Conservation (phyloP, 2,113 vertebrate genomes). For the Neogobius melanostomus region DNA sequence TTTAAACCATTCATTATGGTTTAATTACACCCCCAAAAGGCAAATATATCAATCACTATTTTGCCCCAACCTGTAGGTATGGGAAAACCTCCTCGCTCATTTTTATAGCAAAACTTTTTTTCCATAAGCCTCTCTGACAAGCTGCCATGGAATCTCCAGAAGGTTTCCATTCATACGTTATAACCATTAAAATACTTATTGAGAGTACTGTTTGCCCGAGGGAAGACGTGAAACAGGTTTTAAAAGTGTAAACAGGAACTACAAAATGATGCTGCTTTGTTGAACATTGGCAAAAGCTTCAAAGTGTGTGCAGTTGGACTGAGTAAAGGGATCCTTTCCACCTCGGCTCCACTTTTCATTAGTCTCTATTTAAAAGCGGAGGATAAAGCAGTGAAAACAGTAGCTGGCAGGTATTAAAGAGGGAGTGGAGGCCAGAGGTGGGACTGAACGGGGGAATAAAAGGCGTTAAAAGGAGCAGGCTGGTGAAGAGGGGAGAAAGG, state of each 20-base stretch:
- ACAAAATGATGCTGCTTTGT: conserved; percentile 4
- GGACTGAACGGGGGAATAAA: conserved; percentile 37
- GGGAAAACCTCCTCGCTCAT: conserved; percentile 8
- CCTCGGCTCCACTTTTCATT: conserved; percentile 43
- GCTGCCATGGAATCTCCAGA: conserved; percentile 33
- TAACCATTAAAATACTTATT: conserved; percentile 32
- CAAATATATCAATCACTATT: background rate
- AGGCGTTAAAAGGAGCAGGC: conserved; percentile 44
- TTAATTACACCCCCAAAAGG: background rate
- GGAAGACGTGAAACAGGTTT: conserved; percentile 16
- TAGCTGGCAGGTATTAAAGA: conserved; percentile 26
- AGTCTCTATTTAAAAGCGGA: conserved; percentile 27
- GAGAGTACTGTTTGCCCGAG: conserved; percentile 19
- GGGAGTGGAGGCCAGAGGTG: conserved; percentile 23
- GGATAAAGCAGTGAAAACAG: conserved; percentile 35
- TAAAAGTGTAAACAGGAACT: conserved; percentile 31
- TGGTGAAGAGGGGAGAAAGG: conserved; percentile 9
- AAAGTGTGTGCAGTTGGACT: conserved; percentile 7
- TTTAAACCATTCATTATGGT: background rate
- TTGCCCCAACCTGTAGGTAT: background rate
- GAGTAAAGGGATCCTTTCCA: background rate
- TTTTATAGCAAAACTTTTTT: conserved; percentile 46
- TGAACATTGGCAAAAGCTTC: background rate
- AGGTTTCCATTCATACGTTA: conserved; percentile 34
- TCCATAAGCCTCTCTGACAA: conserved; percentile 20